These are phyloP conservation scores for Microcebus ravelobensis DNA, from an alignment of 2,113 vertebrate species.

Conservation along the genomic window DNA sequence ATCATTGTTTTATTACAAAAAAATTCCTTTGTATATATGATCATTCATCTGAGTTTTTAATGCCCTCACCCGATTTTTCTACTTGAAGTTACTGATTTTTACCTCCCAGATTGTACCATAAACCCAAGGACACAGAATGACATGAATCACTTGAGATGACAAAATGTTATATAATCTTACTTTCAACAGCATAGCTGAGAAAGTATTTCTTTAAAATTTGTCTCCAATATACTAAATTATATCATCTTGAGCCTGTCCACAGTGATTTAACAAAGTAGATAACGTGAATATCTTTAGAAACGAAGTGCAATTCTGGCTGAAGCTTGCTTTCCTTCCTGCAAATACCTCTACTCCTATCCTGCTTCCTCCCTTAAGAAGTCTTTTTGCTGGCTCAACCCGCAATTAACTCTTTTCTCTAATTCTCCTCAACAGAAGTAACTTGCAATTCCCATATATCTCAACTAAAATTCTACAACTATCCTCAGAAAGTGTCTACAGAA, in stretches of 20 bases:
- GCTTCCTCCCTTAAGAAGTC: background rate
- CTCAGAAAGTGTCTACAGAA: background rate
- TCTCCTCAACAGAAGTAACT: background rate
- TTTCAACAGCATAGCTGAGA: background rate
- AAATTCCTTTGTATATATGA: background rate
- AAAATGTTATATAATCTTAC: background rate
- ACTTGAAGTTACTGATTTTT: background rate
- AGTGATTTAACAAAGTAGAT: background rate
- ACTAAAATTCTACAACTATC: background rate
- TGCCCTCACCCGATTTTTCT: background rate
- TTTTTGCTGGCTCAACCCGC: background rate
- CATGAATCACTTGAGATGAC: background rate
- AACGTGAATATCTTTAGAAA: background rate
- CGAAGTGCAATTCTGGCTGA: background rate
- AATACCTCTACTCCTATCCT: background rate
- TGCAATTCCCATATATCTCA: background rate
- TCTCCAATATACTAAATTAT: background rate
- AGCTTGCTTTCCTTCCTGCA: background rate
- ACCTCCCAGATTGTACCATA: background rate
- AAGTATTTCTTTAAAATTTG: background rate
- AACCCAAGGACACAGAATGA: background rate
- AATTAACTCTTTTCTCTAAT: background rate
- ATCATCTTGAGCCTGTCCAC: background rate
- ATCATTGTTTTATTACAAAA: background rate
- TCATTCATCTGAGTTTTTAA: background rate